These are phyloP conservation scores for Melinopterus prodromus DNA, from an alignment of 2,888 invertebrate species.

Conservation along the genomic window DNA sequence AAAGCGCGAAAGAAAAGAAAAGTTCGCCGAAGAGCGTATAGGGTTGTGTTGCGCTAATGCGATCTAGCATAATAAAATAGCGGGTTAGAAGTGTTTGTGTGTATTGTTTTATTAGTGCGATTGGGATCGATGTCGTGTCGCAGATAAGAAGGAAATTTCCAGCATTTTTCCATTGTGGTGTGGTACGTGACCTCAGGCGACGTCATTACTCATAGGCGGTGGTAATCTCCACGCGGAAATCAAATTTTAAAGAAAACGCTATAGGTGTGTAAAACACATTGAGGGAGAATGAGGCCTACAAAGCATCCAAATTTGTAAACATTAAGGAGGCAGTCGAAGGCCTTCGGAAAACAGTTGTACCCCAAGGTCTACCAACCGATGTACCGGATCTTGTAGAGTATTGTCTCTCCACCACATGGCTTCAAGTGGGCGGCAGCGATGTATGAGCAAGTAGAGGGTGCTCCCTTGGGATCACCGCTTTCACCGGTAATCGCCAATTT, in stretches of 20 bases:
- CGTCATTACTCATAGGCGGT: neutral
- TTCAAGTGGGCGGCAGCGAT: no score
- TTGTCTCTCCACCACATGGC: no score
- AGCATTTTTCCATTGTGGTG: neutral
- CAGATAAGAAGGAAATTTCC: constrained; percentile 14
- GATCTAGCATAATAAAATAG: neutral
- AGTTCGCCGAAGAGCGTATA: neutral
- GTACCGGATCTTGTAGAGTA: no score
- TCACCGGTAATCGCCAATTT: no score
- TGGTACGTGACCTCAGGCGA: neutral
- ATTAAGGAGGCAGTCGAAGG: no score
- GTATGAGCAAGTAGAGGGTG: no score
- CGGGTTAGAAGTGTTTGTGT: neutral
- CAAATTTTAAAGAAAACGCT: constrained; percentile 13
- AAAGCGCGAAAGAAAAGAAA: neutral
- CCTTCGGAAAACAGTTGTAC: no score
- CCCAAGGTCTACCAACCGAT: no score
- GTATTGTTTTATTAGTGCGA: constrained; percentile 10
- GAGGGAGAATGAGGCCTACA: neutral
- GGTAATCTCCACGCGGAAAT: constrained; percentile 15
- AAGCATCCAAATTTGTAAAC: no score
- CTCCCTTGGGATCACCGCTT: no score
- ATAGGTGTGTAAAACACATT: neutral
- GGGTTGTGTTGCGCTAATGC: neutral
- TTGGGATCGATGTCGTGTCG: constrained; percentile 8